These are phyloP conservation scores for Phytoseiulus persimilis DNA, from an alignment of 2,888 invertebrate genomes.

Conservation along the genomic window DNA sequence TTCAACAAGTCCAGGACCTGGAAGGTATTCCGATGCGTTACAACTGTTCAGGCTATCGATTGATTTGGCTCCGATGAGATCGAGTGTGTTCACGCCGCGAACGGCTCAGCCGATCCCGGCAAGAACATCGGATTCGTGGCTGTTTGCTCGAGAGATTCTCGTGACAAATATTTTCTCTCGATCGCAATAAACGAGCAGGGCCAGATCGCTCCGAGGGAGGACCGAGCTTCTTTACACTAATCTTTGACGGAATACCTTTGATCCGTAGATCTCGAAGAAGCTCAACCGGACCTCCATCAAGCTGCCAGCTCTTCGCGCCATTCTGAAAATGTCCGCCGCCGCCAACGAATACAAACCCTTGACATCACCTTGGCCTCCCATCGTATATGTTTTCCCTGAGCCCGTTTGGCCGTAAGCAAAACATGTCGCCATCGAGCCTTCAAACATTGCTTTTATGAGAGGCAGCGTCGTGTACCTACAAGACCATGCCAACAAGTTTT, in stretches of 20 bases:
- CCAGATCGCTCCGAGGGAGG: no score
- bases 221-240: background rate
- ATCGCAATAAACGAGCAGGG: no score
- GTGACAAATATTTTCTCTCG: no score
- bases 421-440: constrained; percentile 96
- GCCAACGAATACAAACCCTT: constrained; percentile 97
- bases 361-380: constrained; percentile 97
- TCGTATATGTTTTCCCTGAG: constrained; percentile 83
- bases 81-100: no score
- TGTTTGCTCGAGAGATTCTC: no score
- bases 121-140: no score
- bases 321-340: constrained; percentile 52
- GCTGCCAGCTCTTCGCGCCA: background rate
- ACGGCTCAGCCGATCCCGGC: no score
- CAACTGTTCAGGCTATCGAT: no score
- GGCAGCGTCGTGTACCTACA: constrained; percentile 83
- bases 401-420: constrained; percentile 99
- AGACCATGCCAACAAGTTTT: background rate
- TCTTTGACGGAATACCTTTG: constrained; percentile 61
- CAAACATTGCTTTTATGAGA: constrained; percentile 90
- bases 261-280: constrained; percentile 98
- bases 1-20: constrained; percentile 56
- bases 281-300: constrained; percentile 56
- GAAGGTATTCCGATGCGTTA: no score
- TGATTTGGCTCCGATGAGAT: background rate